Evolutionary conservation across 2,888 invertebrate species (phyloP).

Genomic region (Tiphia femorata): DNA sequence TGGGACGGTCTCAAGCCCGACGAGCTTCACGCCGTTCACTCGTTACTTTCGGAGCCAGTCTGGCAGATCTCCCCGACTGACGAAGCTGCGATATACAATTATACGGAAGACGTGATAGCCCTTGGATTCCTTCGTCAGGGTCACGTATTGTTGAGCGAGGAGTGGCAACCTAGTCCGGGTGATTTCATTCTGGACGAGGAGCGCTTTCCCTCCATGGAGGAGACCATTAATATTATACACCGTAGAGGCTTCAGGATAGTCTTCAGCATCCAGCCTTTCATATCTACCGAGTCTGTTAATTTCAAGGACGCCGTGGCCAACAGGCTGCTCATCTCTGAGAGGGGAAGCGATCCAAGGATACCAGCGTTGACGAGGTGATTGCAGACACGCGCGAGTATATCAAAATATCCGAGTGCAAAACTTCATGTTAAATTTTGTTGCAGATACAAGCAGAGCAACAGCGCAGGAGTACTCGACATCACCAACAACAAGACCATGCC

Average conservation of each 20-base stretch:
- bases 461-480: conserved; percentile 88
- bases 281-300: conserved; percentile 86
- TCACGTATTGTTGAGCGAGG: conserved; percentile 83
- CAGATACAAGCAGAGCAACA: conserved; percentile 83
- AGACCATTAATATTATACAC: conserved; percentile 84
- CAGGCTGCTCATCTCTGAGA: conserved; percentile 83
- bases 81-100: conserved; percentile 81
- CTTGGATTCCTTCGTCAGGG: conserved; percentile 84
- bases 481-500: conserved; percentile 85
- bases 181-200: conserved; percentile 85
- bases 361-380: conserved; percentile 78
- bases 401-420: neutral
- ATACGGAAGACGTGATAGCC: conserved; percentile 86
- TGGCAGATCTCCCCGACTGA: conserved; percentile 86
- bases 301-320: conserved; percentile 85
- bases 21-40: conserved; percentile 80
- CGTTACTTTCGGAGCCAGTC: conserved; percentile 85
- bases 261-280: conserved; percentile 91
- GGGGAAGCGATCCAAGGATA: conserved; percentile 82
- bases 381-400: neutral
- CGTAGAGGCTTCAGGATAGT: conserved; percentile 89
- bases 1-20: conserved; percentile 88
- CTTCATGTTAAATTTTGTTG: neutral
- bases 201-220: conserved; percentile 83
- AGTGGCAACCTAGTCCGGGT: conserved; percentile 88